These are phyloP conservation scores for Sarcophaga subvicina DNA, from an alignment of 2,888 invertebrate species.

Conservation along the genomic window DNA sequence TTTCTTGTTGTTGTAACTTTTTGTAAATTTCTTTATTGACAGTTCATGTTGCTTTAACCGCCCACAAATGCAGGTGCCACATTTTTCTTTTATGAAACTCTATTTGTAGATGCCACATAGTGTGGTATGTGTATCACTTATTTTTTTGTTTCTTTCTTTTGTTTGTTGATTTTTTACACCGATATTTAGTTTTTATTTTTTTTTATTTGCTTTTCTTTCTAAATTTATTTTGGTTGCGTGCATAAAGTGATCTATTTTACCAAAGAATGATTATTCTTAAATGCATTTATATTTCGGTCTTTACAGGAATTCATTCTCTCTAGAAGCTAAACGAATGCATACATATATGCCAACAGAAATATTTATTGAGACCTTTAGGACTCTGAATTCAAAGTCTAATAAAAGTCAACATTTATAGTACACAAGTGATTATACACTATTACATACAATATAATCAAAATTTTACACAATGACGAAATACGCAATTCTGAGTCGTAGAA, in stretches of 20 bases:
- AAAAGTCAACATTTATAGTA: too few relatives aligned
- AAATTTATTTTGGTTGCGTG: constrained; percentile 58
- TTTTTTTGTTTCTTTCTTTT: background rate
- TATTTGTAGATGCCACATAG: constrained; percentile 44
- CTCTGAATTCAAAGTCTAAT: too few relatives aligned
- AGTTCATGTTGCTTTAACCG: constrained; percentile 63
- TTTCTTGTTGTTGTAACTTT: constrained; percentile 37
- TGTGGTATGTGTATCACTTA: constrained; percentile 41
- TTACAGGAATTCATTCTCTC: background rate
- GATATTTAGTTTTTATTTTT: constrained; percentile 1
- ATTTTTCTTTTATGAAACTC: constrained; percentile 40
- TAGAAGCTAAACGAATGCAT: background rate
- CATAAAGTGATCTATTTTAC: constrained; percentile 58
- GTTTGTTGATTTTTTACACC: constrained; percentile 61
- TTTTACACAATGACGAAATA: too few relatives aligned
- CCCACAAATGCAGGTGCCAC: constrained; percentile 61
- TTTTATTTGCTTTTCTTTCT: background rate
- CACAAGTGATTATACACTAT: too few relatives aligned
- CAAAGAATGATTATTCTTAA: constrained; percentile 21
- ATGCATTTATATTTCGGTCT: constrained; percentile 12
- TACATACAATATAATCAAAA: too few relatives aligned
- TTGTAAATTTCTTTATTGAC: constrained; percentile 57
- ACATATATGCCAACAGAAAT: too few relatives aligned
- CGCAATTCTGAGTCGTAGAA: too few relatives aligned
- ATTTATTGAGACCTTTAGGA: too few relatives aligned